Percentiles rank a stretch among this genome's conserved stretches.
These are phyloP conservation scores for Carabus problematicus DNA, from an alignment of 2,888 invertebrate genomes.

Conservation along the genomic window DNA sequence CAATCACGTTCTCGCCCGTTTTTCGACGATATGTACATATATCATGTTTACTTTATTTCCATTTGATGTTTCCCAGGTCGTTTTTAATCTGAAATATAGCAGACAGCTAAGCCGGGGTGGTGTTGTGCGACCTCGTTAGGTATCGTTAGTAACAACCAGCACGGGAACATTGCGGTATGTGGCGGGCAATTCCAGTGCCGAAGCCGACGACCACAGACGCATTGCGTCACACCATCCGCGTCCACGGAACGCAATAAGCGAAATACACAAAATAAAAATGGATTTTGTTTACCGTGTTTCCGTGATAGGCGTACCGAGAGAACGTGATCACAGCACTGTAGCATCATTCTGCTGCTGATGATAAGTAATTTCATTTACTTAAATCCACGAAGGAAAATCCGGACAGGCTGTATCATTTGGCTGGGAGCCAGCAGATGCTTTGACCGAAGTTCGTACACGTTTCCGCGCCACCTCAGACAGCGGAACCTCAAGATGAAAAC, in stretches of 20 bases:
- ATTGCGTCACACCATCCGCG: slow-evolving; percentile 1
- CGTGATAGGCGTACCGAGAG: slow-evolving; percentile 7
- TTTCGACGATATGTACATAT: no score
- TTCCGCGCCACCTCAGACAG: slow-evolving; percentile 1
- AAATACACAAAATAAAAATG: slow-evolving; percentile 27
- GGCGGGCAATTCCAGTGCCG: slow-evolving; percentile 5
- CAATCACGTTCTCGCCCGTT: no score
- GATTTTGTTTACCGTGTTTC: slow-evolving; percentile 33
- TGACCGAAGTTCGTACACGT: slow-evolving; percentile 31
- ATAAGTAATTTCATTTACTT: slow-evolving; percentile 36
- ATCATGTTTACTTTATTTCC: no score
- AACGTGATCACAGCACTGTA: no score
- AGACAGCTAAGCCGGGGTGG: no score
- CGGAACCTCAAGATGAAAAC: slow-evolving; percentile 9
- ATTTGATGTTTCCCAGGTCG: no score
- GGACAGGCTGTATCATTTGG: slow-evolving; percentile 45
- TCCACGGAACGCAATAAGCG: slow-evolving; percentile 26
- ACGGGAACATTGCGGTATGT: slow-evolving; percentile 11
- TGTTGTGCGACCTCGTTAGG: slow-evolving; percentile 7
- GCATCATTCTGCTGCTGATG: background rate
- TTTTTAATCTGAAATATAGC: no score
- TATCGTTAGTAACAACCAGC: slow-evolving; percentile 10
- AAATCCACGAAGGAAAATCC: slow-evolving; percentile 46
- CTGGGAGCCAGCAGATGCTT: slow-evolving; percentile 46
- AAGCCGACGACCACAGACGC: slow-evolving; percentile 3